phyloP scores from a whole-genome alignment of 2,888 invertebrate genomes.

The Drosophila tripunctata region DNA sequence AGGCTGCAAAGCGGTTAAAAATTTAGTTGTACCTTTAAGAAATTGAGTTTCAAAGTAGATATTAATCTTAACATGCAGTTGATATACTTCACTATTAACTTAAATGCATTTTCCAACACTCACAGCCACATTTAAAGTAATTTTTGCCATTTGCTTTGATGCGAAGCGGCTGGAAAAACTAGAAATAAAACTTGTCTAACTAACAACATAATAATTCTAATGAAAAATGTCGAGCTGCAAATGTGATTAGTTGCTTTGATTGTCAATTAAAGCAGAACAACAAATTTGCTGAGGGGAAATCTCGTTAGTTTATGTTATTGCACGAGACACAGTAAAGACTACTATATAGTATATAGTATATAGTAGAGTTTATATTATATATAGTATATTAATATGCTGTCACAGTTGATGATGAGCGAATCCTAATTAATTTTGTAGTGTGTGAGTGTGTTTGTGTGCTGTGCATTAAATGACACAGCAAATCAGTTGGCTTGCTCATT shows the following conservation, averaged over 20 bases:
- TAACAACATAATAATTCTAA: constrained; percentile 74
- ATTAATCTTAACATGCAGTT: background rate
- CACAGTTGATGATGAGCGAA: constrained; percentile 64
- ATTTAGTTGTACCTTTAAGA: too few species aligned
- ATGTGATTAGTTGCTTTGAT: constrained; percentile 76
- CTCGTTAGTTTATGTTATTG: constrained; percentile 30
- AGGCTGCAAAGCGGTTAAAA: too few species aligned
- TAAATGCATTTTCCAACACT: constrained; percentile 20
- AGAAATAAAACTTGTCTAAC: constrained; percentile 23
- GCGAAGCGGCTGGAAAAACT: constrained; percentile 51
- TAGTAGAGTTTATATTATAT: constrained; percentile 19
- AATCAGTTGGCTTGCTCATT: constrained; percentile 72
- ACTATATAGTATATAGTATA: constrained; percentile 28
- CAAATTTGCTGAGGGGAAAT: constrained; percentile 55
- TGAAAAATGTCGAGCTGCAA: constrained; percentile 76
- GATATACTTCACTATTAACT: background rate
- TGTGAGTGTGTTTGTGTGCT: constrained; percentile 17
- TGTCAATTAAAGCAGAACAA: constrained; percentile 74
- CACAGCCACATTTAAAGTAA: constrained; percentile 26
- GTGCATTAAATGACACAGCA: constrained; percentile 74
- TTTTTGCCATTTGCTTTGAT: constrained; percentile 63
- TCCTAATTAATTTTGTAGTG: constrained; percentile 71
- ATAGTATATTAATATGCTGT: constrained; percentile 24
- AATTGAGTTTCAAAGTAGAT: background rate
- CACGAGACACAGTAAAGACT: background rate